Evolutionary conservation across 1,140 invertebrate genomes (phyloP).

Genomic region (Gonatopus flavifemur): DNA sequence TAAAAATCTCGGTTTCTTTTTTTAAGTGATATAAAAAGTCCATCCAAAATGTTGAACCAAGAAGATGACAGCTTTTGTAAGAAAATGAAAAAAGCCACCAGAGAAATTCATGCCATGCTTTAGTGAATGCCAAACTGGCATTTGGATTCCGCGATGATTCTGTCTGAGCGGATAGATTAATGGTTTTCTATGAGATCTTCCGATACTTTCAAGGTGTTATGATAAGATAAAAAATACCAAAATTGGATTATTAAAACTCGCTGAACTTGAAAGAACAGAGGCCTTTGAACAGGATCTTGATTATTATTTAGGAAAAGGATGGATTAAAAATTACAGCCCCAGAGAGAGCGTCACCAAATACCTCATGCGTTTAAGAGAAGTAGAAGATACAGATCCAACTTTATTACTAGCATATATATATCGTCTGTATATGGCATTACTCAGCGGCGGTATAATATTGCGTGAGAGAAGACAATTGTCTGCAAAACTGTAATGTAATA

Average conservation of each 20-base stretch:
- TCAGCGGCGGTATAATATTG: conserved; percentile 79
- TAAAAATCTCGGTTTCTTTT: no score
- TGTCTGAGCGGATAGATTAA: conserved; percentile 78
- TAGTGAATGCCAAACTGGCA: conserved; percentile 79
- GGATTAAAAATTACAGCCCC: conserved; percentile 63
- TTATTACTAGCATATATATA: conserved; percentile 77
- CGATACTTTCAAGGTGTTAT: conserved; percentile 71
- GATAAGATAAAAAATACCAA: conserved; percentile 52
- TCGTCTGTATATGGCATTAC: conserved; percentile 78
- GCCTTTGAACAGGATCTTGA: conserved; percentile 75
- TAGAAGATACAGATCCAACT: conserved; percentile 68
- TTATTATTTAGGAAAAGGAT: conserved; percentile 70
- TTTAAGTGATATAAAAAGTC: no score
- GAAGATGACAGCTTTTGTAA: conserved; percentile 53
- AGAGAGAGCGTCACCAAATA: conserved; percentile 66
- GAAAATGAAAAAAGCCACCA: conserved; percentile 72
- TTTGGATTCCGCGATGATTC: conserved; percentile 73
- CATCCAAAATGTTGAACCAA: conserved; percentile 40
- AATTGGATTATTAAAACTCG: conserved; percentile 57
- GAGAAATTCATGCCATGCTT: conserved; percentile 73
- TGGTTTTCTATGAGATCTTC: conserved; percentile 81
- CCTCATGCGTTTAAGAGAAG: conserved; percentile 66
- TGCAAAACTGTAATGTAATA: no score
- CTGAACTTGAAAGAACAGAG: conserved; percentile 63
- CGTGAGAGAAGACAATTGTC: conserved; percentile 69